A percentile compares a stretch with the other conserved stretches of the same genome.
phyloP scores from a whole-genome alignment of 2,888 invertebrate species.

The Coecobrya sp. region DNA sequence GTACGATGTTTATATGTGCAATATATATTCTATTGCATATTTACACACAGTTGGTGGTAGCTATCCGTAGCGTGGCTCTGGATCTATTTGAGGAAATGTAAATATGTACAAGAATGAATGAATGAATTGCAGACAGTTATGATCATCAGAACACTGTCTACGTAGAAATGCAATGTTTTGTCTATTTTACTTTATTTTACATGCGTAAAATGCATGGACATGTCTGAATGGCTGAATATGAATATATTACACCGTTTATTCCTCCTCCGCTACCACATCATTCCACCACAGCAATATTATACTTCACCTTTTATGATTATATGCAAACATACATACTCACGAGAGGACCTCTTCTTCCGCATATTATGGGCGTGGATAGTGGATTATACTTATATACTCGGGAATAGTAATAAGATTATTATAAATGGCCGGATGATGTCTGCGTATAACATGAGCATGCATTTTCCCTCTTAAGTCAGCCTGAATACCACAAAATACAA shows the following conservation, averaged over 20 bases:
- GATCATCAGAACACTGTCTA: neutral
- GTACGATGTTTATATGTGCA: neutral
- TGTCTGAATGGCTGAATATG: conserved; percentile 56
- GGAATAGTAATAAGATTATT: conserved; percentile 19
- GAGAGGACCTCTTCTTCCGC: neutral
- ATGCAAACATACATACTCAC: conserved; percentile 42
- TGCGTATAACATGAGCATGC: neutral
- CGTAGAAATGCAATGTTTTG: neutral
- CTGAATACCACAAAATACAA: conserved; percentile 19
- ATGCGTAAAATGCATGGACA: conserved; percentile 72
- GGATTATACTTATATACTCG: conserved; percentile 1
- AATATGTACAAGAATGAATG: neutral
- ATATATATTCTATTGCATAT: neutral
- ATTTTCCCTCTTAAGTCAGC: neutral
- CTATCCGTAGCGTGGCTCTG: neutral
- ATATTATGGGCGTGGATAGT: neutral
- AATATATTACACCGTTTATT: conserved; percentile 73
- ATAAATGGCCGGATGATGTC: conserved; percentile 44
- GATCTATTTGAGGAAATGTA: neutral
- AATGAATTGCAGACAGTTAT: conserved; percentile 25
- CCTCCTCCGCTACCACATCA: no score
- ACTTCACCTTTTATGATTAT: conserved; percentile 77
- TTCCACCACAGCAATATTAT: conserved; percentile 56
- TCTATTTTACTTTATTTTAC: conserved; percentile 24
- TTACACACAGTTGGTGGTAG: conserved; percentile 70